These are phyloP conservation scores for Argyrosomus regius DNA, from an alignment of 2,797 vertebrate species.

Conservation along the genomic window DNA sequence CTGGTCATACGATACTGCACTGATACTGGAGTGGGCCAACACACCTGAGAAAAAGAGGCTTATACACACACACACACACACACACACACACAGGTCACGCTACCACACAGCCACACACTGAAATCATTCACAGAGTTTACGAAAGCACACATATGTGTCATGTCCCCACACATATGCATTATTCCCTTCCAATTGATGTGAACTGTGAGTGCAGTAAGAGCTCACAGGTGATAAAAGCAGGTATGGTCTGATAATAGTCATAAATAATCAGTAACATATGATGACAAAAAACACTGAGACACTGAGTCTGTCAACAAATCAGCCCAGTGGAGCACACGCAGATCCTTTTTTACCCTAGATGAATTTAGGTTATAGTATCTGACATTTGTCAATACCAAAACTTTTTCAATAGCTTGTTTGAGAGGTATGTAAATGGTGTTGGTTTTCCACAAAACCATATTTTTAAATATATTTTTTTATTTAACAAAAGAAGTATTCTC, in stretches of 20 bases:
- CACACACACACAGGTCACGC: constrained; percentile 16
- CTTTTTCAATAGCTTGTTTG: not conserved
- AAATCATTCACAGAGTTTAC: not conserved
- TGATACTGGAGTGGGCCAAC: constrained; percentile 68
- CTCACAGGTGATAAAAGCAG: not conserved
- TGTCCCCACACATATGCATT: not conserved
- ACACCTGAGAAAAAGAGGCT: constrained; percentile 59
- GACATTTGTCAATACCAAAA: too few species aligned
- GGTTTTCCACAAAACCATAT: not conserved
- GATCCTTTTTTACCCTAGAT: not conserved
- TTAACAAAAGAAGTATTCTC: not conserved
- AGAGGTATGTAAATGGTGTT: not conserved
- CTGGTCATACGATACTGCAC: constrained; percentile 66
- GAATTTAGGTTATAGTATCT: not conserved
- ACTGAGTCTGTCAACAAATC: not conserved
- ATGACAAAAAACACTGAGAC: not conserved
- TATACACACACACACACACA: constrained; percentile 15
- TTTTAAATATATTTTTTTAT: not conserved
- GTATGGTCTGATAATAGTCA: not conserved
- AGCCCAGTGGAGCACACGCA: not conserved
- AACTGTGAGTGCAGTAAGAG: not conserved
- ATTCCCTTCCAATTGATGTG: not conserved
- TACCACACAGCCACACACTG: not conserved
- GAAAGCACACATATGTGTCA: not conserved
- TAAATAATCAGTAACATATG: constrained; percentile 4